Percentiles rank a stretch among this genome's conserved stretches.
Evolutionary conservation across 2,888 invertebrate species (phyloP).

Genomic region (Campoletis raptor): DNA sequence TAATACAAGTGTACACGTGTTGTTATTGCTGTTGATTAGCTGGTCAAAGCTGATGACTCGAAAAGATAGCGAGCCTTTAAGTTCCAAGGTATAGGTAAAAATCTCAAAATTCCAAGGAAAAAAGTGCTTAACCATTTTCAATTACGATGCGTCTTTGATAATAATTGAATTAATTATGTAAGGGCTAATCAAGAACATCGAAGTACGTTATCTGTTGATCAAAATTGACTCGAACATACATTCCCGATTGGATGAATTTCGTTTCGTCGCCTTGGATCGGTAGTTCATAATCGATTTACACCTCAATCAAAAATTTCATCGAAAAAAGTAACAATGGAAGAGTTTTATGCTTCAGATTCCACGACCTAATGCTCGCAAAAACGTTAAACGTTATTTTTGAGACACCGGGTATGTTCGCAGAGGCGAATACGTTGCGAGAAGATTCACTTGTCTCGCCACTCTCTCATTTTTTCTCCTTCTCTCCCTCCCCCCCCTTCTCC

Average conservation of each 20-base stretch:
- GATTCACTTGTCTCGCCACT: conserved; percentile 24
- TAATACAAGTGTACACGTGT: conserved; percentile 37
- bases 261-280: neutral
- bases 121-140: neutral
- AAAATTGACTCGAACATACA: neutral
- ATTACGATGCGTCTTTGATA: neutral
- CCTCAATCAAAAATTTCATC: neutral
- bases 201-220: neutral
- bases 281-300: neutral
- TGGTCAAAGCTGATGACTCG: neutral
- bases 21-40: conserved; percentile 8
- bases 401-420: conserved; percentile 6
- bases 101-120: neutral
- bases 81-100: neutral
- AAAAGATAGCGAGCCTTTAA: neutral
- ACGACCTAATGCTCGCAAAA: neutral
- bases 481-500: neutral
- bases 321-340: neutral
- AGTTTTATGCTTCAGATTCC: neutral
- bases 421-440: conserved; percentile 1
- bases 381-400: neutral
- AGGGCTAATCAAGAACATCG: neutral
- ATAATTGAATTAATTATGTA: conserved; percentile 5
- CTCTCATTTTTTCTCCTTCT: conserved; percentile 9
- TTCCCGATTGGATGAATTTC: neutral